Conservation (phyloP, 2,113 vertebrate species). For the Calyptomena viridis region DNA sequence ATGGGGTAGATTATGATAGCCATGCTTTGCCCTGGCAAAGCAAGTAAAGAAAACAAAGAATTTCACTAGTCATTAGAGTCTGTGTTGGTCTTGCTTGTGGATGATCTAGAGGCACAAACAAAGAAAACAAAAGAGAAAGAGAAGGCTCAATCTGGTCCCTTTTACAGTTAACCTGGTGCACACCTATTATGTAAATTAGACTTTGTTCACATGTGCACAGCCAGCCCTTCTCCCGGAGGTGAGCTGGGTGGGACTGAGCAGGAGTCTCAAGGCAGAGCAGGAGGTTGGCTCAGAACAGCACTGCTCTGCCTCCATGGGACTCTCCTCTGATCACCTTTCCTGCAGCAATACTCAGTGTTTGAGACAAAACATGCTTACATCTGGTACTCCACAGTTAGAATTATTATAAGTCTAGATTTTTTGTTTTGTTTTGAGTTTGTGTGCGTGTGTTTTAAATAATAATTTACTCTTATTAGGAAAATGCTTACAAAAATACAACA, state of each 20-base stretch:
- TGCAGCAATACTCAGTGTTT: not conserved
- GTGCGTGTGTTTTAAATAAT: not conserved
- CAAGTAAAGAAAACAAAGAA: not conserved
- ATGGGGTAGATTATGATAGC: not conserved
- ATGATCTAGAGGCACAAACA: not conserved
- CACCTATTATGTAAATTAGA: not conserved
- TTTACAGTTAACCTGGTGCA: not conserved
- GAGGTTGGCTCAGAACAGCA: not conserved
- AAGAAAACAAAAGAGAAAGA: not conserved
- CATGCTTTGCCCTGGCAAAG: not conserved
- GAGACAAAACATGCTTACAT: not conserved
- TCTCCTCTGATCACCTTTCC: not conserved
- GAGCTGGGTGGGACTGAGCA: too few species aligned
- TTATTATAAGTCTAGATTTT: not conserved
- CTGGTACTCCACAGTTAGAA: not conserved
- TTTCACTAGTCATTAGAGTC: not conserved
- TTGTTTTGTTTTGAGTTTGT: not conserved
- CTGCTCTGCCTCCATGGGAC: not conserved
- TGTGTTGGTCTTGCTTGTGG: not conserved
- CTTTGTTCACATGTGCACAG: not conserved
- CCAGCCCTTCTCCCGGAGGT: not conserved
- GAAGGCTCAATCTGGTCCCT: not conserved
- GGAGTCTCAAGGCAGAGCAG: not conserved
- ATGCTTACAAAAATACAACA: not conserved
- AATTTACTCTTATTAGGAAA: not conserved